phyloP scores from a whole-genome alignment of 2,113 vertebrate species.

The Xenopus borealis region DNA sequence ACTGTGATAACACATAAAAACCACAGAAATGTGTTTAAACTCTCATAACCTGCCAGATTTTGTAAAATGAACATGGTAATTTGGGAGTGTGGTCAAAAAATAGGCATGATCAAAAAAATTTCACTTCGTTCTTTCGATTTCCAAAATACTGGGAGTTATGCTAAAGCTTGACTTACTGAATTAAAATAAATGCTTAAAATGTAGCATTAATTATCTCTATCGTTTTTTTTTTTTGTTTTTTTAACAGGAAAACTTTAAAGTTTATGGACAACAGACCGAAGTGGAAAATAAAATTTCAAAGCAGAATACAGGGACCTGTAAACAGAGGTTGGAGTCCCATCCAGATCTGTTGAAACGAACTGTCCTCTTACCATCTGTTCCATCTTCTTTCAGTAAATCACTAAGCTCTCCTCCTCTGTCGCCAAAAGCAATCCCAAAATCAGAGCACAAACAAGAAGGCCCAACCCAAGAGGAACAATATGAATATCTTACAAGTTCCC shows the following conservation, averaged over 20 bases:
- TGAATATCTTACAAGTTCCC: conserved; percentile 74
- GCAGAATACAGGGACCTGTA: conserved; percentile 68
- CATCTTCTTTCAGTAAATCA: conserved; percentile 74
- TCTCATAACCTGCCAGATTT: no score
- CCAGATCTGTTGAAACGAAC: conserved; percentile 75
- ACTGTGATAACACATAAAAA: no score
- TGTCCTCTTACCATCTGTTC: conserved; percentile 67
- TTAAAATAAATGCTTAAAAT: no score
- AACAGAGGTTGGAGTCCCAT: conserved; percentile 63
- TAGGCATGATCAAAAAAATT: no score
- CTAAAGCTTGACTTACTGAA: no score
- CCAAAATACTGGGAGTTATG: no score
- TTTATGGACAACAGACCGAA: conserved; percentile 77
- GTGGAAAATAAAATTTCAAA: conserved; percentile 84
- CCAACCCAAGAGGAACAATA: conserved; percentile 73
- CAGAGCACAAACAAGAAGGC: conserved; percentile 80
- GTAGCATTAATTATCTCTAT: no score
- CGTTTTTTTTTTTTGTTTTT: not conserved
- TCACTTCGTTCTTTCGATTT: no score
- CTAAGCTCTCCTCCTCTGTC: conserved; percentile 72
- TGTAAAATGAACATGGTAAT: no score
- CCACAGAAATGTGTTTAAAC: no score
- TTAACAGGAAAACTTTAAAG: conserved; percentile 91
- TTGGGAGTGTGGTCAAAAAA: no score
- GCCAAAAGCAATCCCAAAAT: conserved; percentile 73